A percentile compares a stretch with the other conserved stretches of the same genome.
These are phyloP conservation scores for Colletes latitarsis DNA, from an alignment of 1,140 invertebrate genomes.

Conservation along the genomic window DNA sequence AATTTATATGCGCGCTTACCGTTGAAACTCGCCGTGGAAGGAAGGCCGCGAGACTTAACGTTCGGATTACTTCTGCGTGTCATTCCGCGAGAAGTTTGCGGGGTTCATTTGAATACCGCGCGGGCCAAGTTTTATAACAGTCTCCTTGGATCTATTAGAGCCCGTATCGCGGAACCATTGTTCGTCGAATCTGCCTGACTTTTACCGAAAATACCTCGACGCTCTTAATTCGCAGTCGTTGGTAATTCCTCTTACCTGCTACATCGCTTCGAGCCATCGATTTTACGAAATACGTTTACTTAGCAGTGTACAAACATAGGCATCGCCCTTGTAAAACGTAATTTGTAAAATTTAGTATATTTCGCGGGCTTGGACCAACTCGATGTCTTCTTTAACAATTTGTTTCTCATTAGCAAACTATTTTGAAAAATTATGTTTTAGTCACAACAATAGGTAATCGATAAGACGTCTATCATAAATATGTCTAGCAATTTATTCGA, in stretches of 20 bases:
- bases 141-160: not conserved
- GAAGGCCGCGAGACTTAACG: constrained; percentile 23
- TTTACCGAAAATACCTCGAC: not conserved
- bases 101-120: constrained; percentile 38
- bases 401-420: too few species aligned
- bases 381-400: too few species aligned
- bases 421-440: too few species aligned
- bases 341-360: too few species aligned
- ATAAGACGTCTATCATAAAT: too few species aligned
- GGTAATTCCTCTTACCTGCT: not conserved
- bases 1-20: constrained; percentile 39
- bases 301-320: too few species aligned
- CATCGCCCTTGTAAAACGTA: too few species aligned
- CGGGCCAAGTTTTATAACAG: constrained; percentile 24
- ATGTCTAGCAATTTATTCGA: too few species aligned
- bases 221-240: not conserved
- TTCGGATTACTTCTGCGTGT: constrained; percentile 29
- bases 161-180: not conserved
- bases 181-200: not conserved
- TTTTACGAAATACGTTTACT: too few species aligned
- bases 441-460: too few species aligned
- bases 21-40: constrained; percentile 4
- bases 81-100: constrained; percentile 3
- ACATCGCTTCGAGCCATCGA: too few species aligned
- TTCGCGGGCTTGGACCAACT: too few species aligned